Conservation (phyloP, 1,140 invertebrate species). For the Musca domestica region DNA sequence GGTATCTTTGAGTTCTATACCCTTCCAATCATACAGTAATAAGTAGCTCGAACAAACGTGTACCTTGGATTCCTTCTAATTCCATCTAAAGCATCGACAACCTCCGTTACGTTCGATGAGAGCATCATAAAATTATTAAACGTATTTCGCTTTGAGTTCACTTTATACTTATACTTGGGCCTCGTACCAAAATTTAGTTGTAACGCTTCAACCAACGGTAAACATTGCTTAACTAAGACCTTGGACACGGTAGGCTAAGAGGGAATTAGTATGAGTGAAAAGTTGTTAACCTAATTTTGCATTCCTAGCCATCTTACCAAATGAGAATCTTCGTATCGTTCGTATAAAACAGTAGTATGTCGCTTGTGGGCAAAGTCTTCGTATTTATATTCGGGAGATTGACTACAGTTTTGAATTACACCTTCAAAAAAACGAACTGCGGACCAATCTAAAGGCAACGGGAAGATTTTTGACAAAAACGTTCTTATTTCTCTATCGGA, state of each 20-base stretch:
- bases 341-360: slow-evolving; percentile 59
- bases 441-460: slow-evolving; percentile 69
- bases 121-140: slow-evolving; percentile 78
- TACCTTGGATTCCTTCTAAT: slow-evolving; percentile 69
- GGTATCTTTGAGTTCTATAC: slow-evolving; percentile 14
- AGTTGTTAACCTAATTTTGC: too few species aligned
- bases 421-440: slow-evolving; percentile 68
- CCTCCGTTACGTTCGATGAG: slow-evolving; percentile 69
- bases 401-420: slow-evolving; percentile 66
- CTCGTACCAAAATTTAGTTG: slow-evolving; percentile 39
- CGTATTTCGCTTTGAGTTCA: slow-evolving; percentile 46
- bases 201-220: slow-evolving; percentile 42
- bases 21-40: background rate
- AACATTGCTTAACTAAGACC: slow-evolving; percentile 37
- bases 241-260: slow-evolving; percentile 42
- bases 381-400: slow-evolving; percentile 51
- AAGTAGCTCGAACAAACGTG: slow-evolving; percentile 2
- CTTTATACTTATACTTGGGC: slow-evolving; percentile 59
- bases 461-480: slow-evolving; percentile 67
- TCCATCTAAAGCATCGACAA: slow-evolving; percentile 69
- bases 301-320: slow-evolving; percentile 64
- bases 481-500: slow-evolving; percentile 80
- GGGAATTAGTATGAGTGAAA: background rate
- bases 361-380: background rate
- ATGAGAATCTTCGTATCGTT: slow-evolving; percentile 74